Evolutionary conservation across 2,113 vertebrate species (phyloP), one percentile per base, ranked within the genome.

Genomic region (Tenrec ecaudatus): DNA sequence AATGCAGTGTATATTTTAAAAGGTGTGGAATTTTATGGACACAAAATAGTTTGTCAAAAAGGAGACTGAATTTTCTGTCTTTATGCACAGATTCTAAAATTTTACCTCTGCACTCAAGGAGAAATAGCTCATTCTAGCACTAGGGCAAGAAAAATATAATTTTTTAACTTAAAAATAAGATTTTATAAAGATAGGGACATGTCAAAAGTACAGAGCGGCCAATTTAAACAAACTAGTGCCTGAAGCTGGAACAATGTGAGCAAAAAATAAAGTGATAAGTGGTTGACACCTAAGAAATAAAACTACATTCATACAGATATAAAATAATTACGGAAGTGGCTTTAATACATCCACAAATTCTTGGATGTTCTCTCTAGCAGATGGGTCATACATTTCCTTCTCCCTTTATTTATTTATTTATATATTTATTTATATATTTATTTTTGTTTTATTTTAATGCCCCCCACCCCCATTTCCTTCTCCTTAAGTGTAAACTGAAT

Each of bases 251-350:
- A 64, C 29, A 60, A 47, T 69, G 23, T 92, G 7, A 92, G 62
- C 15, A 62, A 78, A 53, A 94, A 88, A 82, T 85, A 94, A 71
- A n/a, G 11, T 78, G 60, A 4, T 77, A 88, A 73, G 58, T 29
- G 7, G 43, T 64, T 82, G 58, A 82, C 68, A 73, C 57, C 31
- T 57, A 85, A 82, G 20, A 93, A 91, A 89, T 76, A 53, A 92
- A 80, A 60, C 14, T 47, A 77, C 84, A 88, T 33, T 4, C 29
- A 57, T 64, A 33, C 7, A 29, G 16, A 88, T 60, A 60, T 27
- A 86, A 88, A 58, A 86, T 64, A 82, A 57, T 85, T 78, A 81
- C 69, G 69, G 1, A 77, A n/a, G 20, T 53, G 16, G 4, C 76
- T 88, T 88, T 93, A 84, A 66, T 53, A 76, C 80, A 43, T 31